Conservation (phyloP, 2,797 vertebrate genomes). For the Limosa lapponica region DNA sequence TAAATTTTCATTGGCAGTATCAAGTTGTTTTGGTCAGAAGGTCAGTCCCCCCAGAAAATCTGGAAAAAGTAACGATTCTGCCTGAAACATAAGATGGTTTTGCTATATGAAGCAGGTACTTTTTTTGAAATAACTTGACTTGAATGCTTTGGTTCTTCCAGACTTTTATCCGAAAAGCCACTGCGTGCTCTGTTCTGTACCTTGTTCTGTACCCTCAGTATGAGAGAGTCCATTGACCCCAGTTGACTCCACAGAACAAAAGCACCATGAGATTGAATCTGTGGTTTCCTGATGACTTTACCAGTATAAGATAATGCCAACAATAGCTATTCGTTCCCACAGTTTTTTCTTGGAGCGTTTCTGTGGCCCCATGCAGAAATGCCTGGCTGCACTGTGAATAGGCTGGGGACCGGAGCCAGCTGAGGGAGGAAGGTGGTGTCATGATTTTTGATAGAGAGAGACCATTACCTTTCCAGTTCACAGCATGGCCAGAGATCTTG, state of each 20-base stretch:
- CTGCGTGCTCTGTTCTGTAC: not conserved
- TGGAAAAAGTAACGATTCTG: not conserved
- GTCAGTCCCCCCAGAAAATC: not conserved
- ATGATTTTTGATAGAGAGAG: not conserved
- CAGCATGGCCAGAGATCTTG: not conserved
- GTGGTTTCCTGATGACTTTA: not conserved
- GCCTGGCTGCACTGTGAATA: accelerated
- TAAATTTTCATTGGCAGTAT: not conserved
- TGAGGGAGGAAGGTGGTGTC: not conserved
- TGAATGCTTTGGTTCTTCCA: not conserved
- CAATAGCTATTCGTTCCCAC: not conserved
- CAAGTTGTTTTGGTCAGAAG: not conserved
- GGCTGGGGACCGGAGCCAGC: not conserved
- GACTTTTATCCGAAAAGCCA: not conserved
- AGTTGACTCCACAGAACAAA: not conserved
- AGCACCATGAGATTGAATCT: not conserved
- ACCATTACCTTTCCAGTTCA: not conserved
- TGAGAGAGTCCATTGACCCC: not conserved
- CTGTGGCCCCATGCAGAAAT: not conserved
- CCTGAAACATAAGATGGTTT: not conserved
- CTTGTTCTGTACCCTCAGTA: not conserved
- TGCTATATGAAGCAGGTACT: not conserved
- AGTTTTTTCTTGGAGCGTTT: not conserved
- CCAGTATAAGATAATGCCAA: not conserved
- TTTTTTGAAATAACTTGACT: not conserved